Evolutionary conservation across 2,113 vertebrate genomes (phyloP), one percentile per base, ranked within the genome.

Genomic region (Rhinopomastus cyanomelas): DNA sequence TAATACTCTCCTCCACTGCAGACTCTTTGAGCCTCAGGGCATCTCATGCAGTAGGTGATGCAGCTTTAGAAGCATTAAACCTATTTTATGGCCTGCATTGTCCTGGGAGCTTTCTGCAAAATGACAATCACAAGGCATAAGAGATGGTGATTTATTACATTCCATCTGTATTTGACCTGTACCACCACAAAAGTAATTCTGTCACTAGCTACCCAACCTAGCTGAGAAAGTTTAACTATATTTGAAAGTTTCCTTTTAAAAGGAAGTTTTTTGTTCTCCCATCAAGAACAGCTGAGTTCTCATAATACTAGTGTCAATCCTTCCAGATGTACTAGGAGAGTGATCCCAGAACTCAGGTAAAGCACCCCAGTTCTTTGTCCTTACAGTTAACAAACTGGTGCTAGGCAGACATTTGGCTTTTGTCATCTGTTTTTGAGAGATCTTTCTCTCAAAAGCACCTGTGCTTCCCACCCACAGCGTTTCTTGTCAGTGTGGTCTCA

Each of bases 401-500:
- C 51, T 51, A 37, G 27, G 18, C 8, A 81, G 46, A 83, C 10
- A 39, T 57, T 51, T 73, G 62, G 23, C 18, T 77, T 61, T 81
- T 26, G 30, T 37, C 34, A 64, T 34, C 46, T 72, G 29, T 69
- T 32, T 88, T 37, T 64, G n/a, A 57, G 49, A 57, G 13, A 85
- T 60, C 30, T 46, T 66, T 34, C 65, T 93, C 61, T 72, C n/a
- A 67, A 44, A 36, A 14, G 2, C n/a, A 72, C 22, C 27, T 34
- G 6, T 53, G 42, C 34, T 68, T 78, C 37, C 46, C 74, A 65
- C 67, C n/a, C 34, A 29, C 6, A 10, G 11, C 8, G 13, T 42
- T 59, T 48, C n/a, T 37, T 17, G 42, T 1, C 44, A 26, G 34
- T 5, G 37, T 13, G 10, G 21, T 16, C 97, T 98, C 92, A 99